phyloP scores from a whole-genome alignment of 2,113 vertebrate genomes.

The Pelusios castaneus region DNA sequence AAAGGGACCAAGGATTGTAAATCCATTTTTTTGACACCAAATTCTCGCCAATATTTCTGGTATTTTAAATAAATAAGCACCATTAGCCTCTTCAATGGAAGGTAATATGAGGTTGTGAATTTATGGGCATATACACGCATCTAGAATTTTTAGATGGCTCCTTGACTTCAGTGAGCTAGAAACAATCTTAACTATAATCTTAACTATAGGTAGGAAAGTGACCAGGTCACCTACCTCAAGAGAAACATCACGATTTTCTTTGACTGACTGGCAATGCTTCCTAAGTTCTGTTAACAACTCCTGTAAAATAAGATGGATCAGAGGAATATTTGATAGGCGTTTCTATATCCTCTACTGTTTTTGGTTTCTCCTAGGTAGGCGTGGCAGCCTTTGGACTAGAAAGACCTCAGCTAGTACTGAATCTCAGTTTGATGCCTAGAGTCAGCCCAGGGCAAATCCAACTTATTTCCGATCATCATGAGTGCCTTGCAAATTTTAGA shows the following conservation, averaged over 20 bases:
- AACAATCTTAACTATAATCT: background rate
- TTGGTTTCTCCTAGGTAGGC: background rate
- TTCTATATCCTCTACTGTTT: background rate
- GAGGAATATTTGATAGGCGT: background rate
- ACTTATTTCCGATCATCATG: background rate
- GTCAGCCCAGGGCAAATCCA: background rate
- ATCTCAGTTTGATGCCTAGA: background rate
- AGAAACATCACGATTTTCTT: background rate
- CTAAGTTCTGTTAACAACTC: background rate
- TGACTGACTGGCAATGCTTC: background rate
- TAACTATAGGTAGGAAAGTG: too few relatives aligned
- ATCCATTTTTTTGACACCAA: background rate
- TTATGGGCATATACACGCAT: background rate
- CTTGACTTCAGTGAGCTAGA: background rate
- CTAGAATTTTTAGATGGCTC: background rate
- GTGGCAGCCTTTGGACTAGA: background rate
- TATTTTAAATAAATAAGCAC: background rate
- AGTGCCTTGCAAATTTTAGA: background rate
- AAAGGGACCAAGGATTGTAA: background rate
- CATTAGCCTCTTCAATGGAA: background rate
- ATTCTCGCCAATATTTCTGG: background rate
- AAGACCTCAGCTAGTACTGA: background rate
- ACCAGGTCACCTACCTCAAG: fast-evolving
- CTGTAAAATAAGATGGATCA: background rate
- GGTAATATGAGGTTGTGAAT: background rate